Evolutionary conservation across 1,140 invertebrate species (phyloP).

Genomic region (Anastatus disparis): DNA sequence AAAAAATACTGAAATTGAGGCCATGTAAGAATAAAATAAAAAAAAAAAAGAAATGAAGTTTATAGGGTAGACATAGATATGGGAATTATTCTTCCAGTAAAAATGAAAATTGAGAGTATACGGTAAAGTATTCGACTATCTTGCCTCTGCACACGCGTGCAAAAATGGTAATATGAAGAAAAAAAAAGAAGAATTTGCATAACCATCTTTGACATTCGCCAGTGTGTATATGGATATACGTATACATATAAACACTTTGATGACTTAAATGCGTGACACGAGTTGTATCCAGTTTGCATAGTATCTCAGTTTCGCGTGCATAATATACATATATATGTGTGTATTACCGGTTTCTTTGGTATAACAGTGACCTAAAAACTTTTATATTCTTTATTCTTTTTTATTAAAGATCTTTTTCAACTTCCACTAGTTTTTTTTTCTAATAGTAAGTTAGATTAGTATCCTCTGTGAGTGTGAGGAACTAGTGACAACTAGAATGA

Average conservation of each 20-base stretch:
- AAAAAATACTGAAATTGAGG: background rate
- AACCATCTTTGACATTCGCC: slow-evolving; percentile 27
- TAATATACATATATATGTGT: background rate
- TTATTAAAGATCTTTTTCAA: too few species aligned
- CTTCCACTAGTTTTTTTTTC: background rate
- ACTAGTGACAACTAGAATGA: too few species aligned
- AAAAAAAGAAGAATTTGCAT: slow-evolving; percentile 28
- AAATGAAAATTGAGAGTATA: background rate
- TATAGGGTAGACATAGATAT: background rate
- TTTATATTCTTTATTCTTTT: too few species aligned
- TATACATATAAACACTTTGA: too few species aligned
- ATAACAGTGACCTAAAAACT: slow-evolving; percentile 12
- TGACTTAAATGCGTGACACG: background rate
- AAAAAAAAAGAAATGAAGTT: background rate
- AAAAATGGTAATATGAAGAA: background rate
- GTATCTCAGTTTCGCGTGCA: too few species aligned
- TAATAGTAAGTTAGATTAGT: too few species aligned
- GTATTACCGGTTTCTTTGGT: slow-evolving; percentile 6
- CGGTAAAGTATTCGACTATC: too few species aligned
- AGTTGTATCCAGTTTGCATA: background rate
- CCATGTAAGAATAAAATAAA: background rate
- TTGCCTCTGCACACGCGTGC: background rate
- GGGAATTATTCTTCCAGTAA: background rate
- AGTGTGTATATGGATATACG: background rate
- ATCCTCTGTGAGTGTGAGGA: too few species aligned